Conservation (phyloP, 2,888 invertebrate genomes). For the Drosophila parthenogenetica region DNA sequence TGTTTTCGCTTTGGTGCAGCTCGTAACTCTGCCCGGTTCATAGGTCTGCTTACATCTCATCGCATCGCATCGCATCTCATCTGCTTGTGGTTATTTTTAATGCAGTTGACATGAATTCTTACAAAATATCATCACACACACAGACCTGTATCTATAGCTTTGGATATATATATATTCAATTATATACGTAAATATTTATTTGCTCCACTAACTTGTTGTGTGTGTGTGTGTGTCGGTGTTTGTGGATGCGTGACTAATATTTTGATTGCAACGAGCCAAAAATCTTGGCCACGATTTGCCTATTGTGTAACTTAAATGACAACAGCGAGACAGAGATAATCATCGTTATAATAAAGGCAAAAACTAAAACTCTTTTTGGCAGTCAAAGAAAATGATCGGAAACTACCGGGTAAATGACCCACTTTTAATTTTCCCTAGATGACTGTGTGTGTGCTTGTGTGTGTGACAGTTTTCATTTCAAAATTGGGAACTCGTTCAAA, state of each 20-base stretch:
- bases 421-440: conserved; percentile 45
- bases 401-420: conserved; percentile 76
- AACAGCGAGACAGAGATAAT: conserved; percentile 50
- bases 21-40: conserved; percentile 41
- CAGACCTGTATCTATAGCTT: conserved; percentile 37
- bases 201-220: conserved; percentile 69
- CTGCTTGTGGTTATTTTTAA: conserved; percentile 69
- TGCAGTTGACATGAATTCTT: conserved; percentile 76
- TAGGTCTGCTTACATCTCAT: conserved; percentile 34
- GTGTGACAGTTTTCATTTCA: conserved; percentile 65
- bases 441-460: conserved; percentile 2
- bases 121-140: conserved; percentile 61
- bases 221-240: conserved; percentile 24
- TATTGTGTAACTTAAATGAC: conserved; percentile 65
- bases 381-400: conserved; percentile 31
- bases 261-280: conserved; percentile 62
- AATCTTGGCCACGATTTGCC: conserved; percentile 70
- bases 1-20: conserved; percentile 38
- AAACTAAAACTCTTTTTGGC: conserved; percentile 39
- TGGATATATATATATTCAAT: conserved; percentile 39
- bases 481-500: conserved; percentile 55
- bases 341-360: conserved; percentile 58
- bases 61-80: conserved; percentile 23
- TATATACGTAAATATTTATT: conserved; percentile 53
- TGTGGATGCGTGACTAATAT: conserved; percentile 76